These are phyloP conservation scores for Incurvaria masculella DNA, from an alignment of 2,888 invertebrate species.

Conservation along the genomic window DNA sequence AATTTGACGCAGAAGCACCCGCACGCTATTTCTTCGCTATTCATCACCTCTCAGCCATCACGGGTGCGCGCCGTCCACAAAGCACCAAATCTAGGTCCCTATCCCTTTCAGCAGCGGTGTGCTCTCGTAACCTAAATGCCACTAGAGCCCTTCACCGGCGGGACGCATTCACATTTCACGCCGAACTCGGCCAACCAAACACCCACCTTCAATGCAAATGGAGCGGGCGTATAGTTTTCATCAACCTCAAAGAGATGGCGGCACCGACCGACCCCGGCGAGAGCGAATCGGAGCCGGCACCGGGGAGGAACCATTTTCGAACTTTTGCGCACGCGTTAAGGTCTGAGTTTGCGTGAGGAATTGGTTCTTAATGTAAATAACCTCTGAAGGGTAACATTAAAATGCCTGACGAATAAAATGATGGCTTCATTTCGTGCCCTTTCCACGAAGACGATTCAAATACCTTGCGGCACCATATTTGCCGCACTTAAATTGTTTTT, in stretches of 20 bases:
- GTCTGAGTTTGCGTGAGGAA: too few relatives aligned
- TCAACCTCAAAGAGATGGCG: not conserved
- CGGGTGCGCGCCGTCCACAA: too few relatives aligned
- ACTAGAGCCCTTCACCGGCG: not conserved
- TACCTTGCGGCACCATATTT: not conserved
- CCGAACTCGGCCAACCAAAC: not conserved
- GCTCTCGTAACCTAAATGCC: not conserved
- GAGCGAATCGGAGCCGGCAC: too few relatives aligned
- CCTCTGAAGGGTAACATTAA: too few relatives aligned
- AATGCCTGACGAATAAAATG: not conserved
- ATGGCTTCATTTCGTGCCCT: not conserved
- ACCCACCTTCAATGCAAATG: not conserved
- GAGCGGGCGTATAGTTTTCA: not conserved
- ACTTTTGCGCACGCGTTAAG: too few relatives aligned
- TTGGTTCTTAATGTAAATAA: too few relatives aligned
- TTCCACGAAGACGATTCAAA: slow-evolving; percentile 3
- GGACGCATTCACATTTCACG: not conserved
- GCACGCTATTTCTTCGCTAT: too few relatives aligned
- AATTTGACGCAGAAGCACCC: too few relatives aligned
- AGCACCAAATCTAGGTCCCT: not conserved
- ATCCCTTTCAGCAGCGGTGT: not conserved
- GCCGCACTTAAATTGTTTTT: too few relatives aligned
- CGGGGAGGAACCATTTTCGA: too few relatives aligned
- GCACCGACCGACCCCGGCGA: too few relatives aligned
- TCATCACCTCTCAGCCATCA: too few relatives aligned